A percentile compares a stretch with the other conserved stretches of the same genome.
These are phyloP conservation scores for Enteromius argenteus DNA, from an alignment of 2,797 vertebrate species.

Conservation along the genomic window DNA sequence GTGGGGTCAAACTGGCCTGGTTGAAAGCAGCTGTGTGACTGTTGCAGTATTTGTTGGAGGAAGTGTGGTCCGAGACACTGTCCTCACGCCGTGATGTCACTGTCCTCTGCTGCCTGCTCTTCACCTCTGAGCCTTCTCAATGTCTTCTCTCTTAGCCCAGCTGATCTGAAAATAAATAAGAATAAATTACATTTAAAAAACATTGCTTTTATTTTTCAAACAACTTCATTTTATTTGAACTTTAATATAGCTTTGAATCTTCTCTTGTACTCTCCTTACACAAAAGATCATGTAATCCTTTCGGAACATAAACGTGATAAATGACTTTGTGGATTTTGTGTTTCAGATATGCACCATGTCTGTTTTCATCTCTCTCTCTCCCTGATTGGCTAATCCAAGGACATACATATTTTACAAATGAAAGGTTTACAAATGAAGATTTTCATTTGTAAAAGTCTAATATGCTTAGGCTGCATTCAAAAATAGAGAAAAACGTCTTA, in stretches of 20 bases:
- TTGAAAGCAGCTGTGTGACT: slow-evolving; percentile 32
- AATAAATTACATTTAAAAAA: slow-evolving; percentile 13
- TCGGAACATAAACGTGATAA: background rate
- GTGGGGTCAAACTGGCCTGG: slow-evolving; percentile 36
- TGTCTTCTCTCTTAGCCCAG: slow-evolving; percentile 28
- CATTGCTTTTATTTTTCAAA: background rate
- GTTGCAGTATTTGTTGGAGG: slow-evolving; percentile 3
- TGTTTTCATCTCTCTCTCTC: background rate
- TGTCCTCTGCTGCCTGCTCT: background rate
- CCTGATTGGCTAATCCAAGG: background rate
- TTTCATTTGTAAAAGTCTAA: background rate
- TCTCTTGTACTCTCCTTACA: background rate
- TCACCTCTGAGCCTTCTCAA: slow-evolving; percentile 29
- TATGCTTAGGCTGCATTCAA: background rate
- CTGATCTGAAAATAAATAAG: slow-evolving; percentile 28
- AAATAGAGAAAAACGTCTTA: background rate
- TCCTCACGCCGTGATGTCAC: background rate
- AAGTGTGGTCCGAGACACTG: slow-evolving; percentile 16
- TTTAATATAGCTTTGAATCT: background rate
- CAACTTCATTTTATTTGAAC: background rate
- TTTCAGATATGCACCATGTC: background rate
- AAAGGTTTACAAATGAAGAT: background rate
- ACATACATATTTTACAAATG: background rate
- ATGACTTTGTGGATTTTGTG: slow-evolving; percentile 10
- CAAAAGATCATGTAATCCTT: slow-evolving; percentile 10